Evolutionary conservation across 35 echinoderm and acorn worm genomes (phyloP), one percentile per base, ranked within the genome.

Genomic region (Acanthaster planci): DNA sequence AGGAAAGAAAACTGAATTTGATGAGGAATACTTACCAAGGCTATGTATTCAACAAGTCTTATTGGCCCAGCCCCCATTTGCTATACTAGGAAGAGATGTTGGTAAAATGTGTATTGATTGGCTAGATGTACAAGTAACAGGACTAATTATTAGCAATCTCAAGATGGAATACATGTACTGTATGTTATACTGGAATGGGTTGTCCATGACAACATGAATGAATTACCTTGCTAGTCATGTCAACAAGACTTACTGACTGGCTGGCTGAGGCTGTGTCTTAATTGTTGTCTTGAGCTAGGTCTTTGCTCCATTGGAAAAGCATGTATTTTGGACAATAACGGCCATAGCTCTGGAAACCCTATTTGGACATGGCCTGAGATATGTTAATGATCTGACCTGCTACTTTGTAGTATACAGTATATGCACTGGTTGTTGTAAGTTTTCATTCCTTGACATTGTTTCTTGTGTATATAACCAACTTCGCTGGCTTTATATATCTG

Each of bases 101-200:
- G 60, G 60, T 68, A 67, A 21, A 72, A 72, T 31, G 64, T 72
- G 64, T 72, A 72, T 26, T 72, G 64, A 30, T 72, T 72, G 64
- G 64, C 64, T 72, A 72, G 64, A 72, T 30, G 64, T 72, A 14
- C 26, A 72, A 27, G 15, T 16, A 72, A 72, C 64, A 72, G 29
- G 64, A 72, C 64, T 72, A 27, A 14, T 72, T 8, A 72, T 72
- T 72, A 26, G 64, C 64, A n/a, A 26, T 59, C 56, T 21, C 12
- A 21, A 5, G 12, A 14, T n/a, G n/a, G n/a, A n/a, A n/a, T n/a
- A n/a, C n/a, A n/a, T n/a, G n/a, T n/a, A n/a, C n/a, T n/a, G n/a
- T n/a, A n/a, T n/a, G n/a, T n/a, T n/a, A n/a, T n/a, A n/a, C n/a
- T n/a, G n/a, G n/a, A n/a, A n/a, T n/a, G n/a, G n/a, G n/a, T n/a